Percentiles rank a stretch among this genome's conserved stretches.
phyloP scores from a whole-genome alignment of 2,888 invertebrate species.

The Mimachlamys varia region DNA sequence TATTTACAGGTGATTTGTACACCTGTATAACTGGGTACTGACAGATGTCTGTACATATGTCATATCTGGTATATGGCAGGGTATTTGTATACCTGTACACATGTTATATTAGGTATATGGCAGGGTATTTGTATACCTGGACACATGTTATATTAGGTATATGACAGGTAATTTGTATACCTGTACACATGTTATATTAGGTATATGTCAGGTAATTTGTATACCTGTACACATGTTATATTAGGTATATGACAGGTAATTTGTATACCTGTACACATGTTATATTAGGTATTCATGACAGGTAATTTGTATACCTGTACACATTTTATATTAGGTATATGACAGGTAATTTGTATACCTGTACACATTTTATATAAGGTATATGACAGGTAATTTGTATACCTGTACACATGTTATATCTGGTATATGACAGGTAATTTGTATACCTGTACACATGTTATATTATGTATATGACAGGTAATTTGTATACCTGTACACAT shows the following conservation, averaged over 20 bases:
- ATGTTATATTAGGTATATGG: background rate
- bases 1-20: no score
- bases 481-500: background rate
- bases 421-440: background rate
- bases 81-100: background rate
- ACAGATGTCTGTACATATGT: background rate
- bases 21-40: no score
- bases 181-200: no score
- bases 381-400: background rate
- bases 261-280: no score
- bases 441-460: background rate
- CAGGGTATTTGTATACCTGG: background rate
- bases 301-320: no score
- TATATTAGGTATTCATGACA: no score
- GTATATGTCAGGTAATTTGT: no score
- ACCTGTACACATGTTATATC: background rate
- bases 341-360: background rate
- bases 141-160: no score
- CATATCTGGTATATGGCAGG: background rate
- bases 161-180: no score
- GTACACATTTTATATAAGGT: no score
- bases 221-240: no score
- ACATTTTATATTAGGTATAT: background rate
- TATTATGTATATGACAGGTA: background rate
- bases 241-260: no score